These are phyloP conservation scores for Brachionus angularis DNA, from an alignment of 1,140 invertebrate species.

Conservation along the genomic window DNA sequence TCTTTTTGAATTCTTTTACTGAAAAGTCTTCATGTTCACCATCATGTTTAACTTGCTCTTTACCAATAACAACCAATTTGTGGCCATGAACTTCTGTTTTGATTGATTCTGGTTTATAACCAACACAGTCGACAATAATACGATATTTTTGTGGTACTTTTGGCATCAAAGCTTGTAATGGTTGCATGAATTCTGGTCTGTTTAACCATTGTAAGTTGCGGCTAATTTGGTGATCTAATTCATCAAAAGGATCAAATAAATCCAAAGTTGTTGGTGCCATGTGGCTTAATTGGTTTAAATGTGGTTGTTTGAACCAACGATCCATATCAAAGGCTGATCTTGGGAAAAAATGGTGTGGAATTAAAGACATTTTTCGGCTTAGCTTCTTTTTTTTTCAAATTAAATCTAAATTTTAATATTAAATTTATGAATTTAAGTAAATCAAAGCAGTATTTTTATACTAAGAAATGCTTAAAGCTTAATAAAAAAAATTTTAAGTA, in stretches of 20 bases:
- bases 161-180: slow-evolving; percentile 6
- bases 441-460: too few species aligned
- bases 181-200: slow-evolving; percentile 34
- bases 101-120: slow-evolving; percentile 30
- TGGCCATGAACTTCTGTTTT: slow-evolving; percentile 27
- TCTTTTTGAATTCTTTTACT: slow-evolving; percentile 37
- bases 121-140: slow-evolving; percentile 27
- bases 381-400: too few species aligned
- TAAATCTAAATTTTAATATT: too few species aligned
- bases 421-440: too few species aligned
- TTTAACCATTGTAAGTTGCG: slow-evolving; percentile 41
- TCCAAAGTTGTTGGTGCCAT: slow-evolving; percentile 30
- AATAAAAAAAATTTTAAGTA: too few species aligned
- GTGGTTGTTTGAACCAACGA: slow-evolving; percentile 29
- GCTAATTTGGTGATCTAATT: slow-evolving; percentile 20
- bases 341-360: slow-evolving; percentile 38
- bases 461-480: too few species aligned
- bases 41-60: slow-evolving; percentile 24
- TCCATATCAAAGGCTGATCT: slow-evolving; percentile 40
- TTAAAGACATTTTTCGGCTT: slow-evolving; percentile 37
- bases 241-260: slow-evolving; percentile 43
- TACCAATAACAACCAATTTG: slow-evolving; percentile 25
- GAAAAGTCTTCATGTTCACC: slow-evolving; percentile 42
- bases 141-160: slow-evolving; percentile 41
- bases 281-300: slow-evolving; percentile 26